Base-by-base conservation (phyloP, 2,113 vertebrate genomes). In the Myodes glareolus region DNA sequence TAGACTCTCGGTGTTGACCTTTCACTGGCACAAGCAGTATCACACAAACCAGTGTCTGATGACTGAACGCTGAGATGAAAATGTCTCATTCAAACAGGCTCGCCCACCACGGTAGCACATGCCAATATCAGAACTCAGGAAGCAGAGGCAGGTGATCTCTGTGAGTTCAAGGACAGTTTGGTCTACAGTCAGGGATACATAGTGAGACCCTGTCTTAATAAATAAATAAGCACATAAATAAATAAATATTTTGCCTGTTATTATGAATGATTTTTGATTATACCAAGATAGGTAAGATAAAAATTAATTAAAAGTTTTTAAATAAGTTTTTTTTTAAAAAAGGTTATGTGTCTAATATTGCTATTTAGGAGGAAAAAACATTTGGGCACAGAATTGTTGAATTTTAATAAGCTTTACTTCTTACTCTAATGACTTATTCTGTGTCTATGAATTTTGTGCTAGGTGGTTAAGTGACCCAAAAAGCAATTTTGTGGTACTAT, bases 391-490 rank as follows among this genome's bases (percentile, higher is more conserved):
- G 47, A 96, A 76, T 27, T 45, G 17, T 80, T 65, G 29, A 47
- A 93, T 95, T 97, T 95, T 97, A 92, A 95, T 96, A 65, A 67
- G 93, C 45, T 93, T 98, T 68, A 92, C 80, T 90, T 97, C 39
- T 39, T 84, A 47, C 77, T 94, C 13, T 90, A 94, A 97, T 97
- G 65, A 94, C 21, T 75, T 90, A 36, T 65, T 95, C 85, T 76
- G 23, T 93, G 21, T 87, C 31, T 42, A 70, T 88, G 47, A 36
- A 94, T 94, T 97, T 94, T 93, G 29, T 93, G 33, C 47, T 95
- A 39, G 55, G 31, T 95, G 70, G n/a, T 90, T 95, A 93, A 97
- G 75, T 84, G 65, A 87, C 85, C 95, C 85, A 84, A 94, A 61
- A 92, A 96, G 91, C 58, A 89, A 75, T 93, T 94, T 92, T 91